Base-by-base conservation (phyloP, 2,888 invertebrate genomes). In the Timandra comae region DNA sequence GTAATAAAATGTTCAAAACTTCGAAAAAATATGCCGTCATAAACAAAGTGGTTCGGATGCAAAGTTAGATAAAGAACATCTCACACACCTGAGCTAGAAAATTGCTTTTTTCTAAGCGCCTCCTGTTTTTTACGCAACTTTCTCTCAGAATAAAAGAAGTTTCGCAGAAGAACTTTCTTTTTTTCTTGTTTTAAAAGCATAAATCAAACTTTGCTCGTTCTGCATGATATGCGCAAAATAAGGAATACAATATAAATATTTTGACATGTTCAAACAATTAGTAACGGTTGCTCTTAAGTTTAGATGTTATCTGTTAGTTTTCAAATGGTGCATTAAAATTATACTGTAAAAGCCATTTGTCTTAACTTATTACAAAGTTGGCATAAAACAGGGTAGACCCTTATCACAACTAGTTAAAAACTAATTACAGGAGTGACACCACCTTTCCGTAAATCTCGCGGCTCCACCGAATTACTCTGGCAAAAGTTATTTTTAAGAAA, bases 401-500 rank as follows among this genome's bases (percentile, higher is more conserved):
- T 84, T 85, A 84, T 84, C 85, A 82, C 75, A 84, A 85, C 84
- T 85, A 85, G 85, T 85, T 84, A 84, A 84, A 84, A 85, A 85
- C 85, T 84, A 85, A 85, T 85, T 85, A 85, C 84, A 56, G 74
- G 78, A 80, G 84, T 81, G 85, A 84, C 85, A 82, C 84, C 81
- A 80, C 84, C 80, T 80, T 81, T 71, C 74, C 75, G 84, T 85
- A 84, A 85, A 85, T 85, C 78, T 65, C 53, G 67, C 52, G 55
- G 63, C 81, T 80, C 80, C 72, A 59, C 76, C 76, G 80, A 82
- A 85, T 84, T 82, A 80, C 82, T 75, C 79, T 78, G 73, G 79
- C 82, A 80, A 84, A 85, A 85, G 84, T 85, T 85, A 85, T 85
- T 85, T 85, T 85, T 79, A 84, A 85, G 85, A 84, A 85, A 82